A percentile compares a stretch with the other conserved stretches of the same genome.
phyloP scores from a whole-genome alignment of 1,140 invertebrate species.

The Pseudomyrmex gracilis region DNA sequence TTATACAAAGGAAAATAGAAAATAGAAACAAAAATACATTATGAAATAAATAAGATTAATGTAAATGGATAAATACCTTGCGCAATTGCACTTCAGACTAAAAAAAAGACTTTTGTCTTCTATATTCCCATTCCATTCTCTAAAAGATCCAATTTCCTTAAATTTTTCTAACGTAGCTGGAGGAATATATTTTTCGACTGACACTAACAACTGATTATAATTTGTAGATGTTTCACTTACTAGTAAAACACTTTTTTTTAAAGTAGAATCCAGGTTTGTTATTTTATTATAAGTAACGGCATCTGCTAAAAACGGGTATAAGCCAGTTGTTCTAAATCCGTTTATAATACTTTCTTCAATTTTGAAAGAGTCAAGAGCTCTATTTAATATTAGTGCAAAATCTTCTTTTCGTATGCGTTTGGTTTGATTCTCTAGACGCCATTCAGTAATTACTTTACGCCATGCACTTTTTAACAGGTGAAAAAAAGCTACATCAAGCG shows the following conservation, averaged over 20 bases:
- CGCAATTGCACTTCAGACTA: background rate
- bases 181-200: too few species aligned
- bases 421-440: background rate
- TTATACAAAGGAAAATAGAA: background rate
- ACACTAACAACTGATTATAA: too few species aligned
- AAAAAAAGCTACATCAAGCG: constrained; percentile 77
- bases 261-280: background rate
- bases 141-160: too few species aligned
- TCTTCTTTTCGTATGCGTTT: background rate
- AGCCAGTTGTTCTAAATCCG: background rate
- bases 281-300: constrained; percentile 1
- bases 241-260: too few species aligned
- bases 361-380: background rate
- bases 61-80: background rate
- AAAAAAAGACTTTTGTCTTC: background rate
- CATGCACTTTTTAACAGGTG: constrained; percentile 65
- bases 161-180: too few species aligned
- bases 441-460: constrained; percentile 4
- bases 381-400: background rate
- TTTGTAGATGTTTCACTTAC: too few species aligned
- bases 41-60: background rate
- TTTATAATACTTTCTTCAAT: background rate
- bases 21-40: background rate
- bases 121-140: background rate
- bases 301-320: background rate